phyloP scores from a whole-genome alignment of 1,140 invertebrate genomes.

The Cepaea nemoralis region DNA sequence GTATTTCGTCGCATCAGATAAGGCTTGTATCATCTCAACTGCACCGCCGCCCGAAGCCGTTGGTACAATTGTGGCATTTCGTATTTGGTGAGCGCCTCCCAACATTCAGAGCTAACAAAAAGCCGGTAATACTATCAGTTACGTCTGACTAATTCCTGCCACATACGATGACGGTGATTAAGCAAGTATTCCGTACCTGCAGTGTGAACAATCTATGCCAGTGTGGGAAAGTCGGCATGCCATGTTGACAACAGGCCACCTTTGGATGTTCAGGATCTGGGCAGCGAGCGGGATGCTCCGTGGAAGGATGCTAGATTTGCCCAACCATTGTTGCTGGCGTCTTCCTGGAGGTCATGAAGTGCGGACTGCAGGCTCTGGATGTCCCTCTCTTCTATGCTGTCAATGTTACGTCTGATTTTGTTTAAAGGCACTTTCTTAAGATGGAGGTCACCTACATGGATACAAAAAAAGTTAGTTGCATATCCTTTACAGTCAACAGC shows the following conservation, averaged over 20 bases:
- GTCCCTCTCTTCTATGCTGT: not conserved
- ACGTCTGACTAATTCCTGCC: too few relatives aligned
- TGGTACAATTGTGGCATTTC: too few relatives aligned
- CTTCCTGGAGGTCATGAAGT: slow-evolving; percentile 38
- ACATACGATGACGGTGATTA: not conserved
- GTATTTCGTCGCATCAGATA: too few relatives aligned
- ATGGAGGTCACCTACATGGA: not conserved
- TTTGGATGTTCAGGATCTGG: slow-evolving; percentile 13
- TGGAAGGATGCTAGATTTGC: slow-evolving; percentile 31
- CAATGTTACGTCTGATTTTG: not conserved
- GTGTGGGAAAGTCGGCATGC: slow-evolving; percentile 53
- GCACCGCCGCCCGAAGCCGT: too few relatives aligned
- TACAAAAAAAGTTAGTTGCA: too few relatives aligned
- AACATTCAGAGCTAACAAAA: too few relatives aligned
- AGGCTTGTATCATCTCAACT: too few relatives aligned
- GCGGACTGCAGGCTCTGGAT: slow-evolving; percentile 17
- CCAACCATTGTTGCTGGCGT: slow-evolving; percentile 20
- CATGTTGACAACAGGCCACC: slow-evolving; percentile 48
- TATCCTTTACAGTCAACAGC: too few relatives aligned
- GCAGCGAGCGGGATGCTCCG: slow-evolving; percentile 42
- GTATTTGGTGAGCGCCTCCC: too few relatives aligned
- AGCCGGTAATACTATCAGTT: too few relatives aligned
- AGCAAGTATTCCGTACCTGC: slow-evolving; percentile 36
- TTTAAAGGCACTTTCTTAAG: not conserved
- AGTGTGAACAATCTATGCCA: slow-evolving; percentile 50